Evolutionary conservation across 2,113 vertebrate genomes (phyloP).

Genomic region (Mola mola): DNA sequence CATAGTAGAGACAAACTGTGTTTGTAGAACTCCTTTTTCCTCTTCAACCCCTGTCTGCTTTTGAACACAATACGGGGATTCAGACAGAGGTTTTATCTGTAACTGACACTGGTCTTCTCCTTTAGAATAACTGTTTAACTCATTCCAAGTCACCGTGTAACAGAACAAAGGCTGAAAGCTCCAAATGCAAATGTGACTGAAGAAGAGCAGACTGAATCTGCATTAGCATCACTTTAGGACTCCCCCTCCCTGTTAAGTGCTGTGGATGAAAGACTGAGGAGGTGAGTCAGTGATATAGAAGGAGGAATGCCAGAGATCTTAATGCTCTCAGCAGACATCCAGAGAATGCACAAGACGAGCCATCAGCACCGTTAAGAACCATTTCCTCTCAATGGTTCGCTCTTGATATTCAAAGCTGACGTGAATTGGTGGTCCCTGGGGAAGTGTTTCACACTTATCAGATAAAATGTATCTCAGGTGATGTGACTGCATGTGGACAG

Average conservation of each 20-base stretch:
- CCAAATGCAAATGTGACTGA: conserved; percentile 27
- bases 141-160: neutral
- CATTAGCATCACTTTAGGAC: conserved; percentile 18
- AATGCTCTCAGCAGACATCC: conserved; percentile 26
- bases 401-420: conserved; percentile 30
- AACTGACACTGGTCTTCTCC: neutral
- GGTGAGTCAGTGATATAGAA: conserved; percentile 1
- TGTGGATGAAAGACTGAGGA: conserved; percentile 24
- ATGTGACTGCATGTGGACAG: neutral
- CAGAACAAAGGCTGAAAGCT: conserved; percentile 34
- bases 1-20: neutral
- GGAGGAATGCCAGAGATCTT: neutral
- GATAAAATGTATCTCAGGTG: neutral
- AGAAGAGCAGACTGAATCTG: conserved; percentile 26
- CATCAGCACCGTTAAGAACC: conserved; percentile 25
- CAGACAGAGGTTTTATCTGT: neutral
- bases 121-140: conserved; percentile 8
- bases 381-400: conserved; percentile 15
- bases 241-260: neutral
- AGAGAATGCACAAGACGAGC: conserved; percentile 10
- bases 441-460: conserved; percentile 8
- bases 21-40: neutral
- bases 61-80: neutral
- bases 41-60: neutral
- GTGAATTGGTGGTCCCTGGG: neutral